Percentiles rank a stretch among this genome's conserved stretches.
Conservation (phyloP, 2,113 vertebrate species). For the Lasiurus cinereus region DNA sequence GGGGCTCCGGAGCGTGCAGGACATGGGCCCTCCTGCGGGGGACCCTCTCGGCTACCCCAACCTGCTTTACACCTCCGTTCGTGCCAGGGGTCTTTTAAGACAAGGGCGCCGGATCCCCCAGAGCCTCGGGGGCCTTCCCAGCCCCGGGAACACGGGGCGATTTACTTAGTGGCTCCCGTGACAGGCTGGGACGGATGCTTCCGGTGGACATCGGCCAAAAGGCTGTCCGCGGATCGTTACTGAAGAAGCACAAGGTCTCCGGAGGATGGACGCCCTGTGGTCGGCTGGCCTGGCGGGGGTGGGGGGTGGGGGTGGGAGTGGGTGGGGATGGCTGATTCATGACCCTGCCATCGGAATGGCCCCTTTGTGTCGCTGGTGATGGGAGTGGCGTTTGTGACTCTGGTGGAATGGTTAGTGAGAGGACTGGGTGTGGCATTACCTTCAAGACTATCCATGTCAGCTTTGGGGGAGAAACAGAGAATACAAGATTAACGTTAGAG, state of each 20-base stretch:
- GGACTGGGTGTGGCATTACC: constrained; percentile 91
- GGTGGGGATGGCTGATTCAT: neutral
- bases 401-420: constrained; percentile 80
- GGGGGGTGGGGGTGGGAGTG: neutral
- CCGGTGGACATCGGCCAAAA: neutral
- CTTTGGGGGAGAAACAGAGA: constrained; percentile 94
- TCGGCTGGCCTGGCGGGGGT: neutral
- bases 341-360: constrained; percentile 9
- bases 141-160: neutral
- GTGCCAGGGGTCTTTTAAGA: neutral
- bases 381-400: constrained; percentile 78
- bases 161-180: neutral
- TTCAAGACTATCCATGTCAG: constrained; percentile 99
- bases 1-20: neutral
- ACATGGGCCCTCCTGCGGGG: neutral
- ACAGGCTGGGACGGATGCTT: neutral
- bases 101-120: neutral
- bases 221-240: neutral
- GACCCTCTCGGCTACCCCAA: neutral
- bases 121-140: neutral
- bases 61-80: neutral
- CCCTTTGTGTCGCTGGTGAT: constrained; percentile 62
- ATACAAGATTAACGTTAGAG: constrained; percentile 89
- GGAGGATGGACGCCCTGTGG: neutral
- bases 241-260: neutral